Base-by-base conservation (phyloP, 2,888 invertebrate genomes). In the Pharmacophagus antenor region DNA sequence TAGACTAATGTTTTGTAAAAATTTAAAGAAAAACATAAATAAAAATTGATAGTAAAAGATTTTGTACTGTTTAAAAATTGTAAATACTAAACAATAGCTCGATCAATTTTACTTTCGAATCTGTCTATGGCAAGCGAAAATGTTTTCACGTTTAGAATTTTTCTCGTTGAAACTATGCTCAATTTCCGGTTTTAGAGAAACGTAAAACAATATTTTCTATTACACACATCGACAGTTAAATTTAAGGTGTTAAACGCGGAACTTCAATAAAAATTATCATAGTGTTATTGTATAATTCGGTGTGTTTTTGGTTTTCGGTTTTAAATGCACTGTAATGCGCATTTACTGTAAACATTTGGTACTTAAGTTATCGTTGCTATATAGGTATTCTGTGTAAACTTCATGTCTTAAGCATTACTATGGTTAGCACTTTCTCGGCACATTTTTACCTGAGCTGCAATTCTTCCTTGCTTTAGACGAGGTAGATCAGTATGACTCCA, bases 401-500 rank as follows among this genome's bases (percentile, higher is more conserved):
- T n/a, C n/a, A n/a, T n/a, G n/a, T n/a, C n/a, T n/a, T n/a, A n/a
- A n/a, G n/a, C n/a, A n/a, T n/a, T n/a, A n/a, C 4, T n/a, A n/a
- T 15, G n/a, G n/a, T 37, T 37, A 27, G 10, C 27, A 37, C 37
- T 1, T n/a, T n/a, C 15, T 37, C n/a, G 10, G 10, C 27, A 37
- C 37, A 2, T n/a, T n/a, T n/a, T 37, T 79, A 94, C 94, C 92
- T 95, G 95, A 18, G 95, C 95, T 18, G 95, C 95, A 52, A 96
- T 92, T 88, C 94, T 93, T 64, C 96, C 95, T 77, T 94, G 92
- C 66, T 93, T 93, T 65, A 96, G 82, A 55, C 95, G 88, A 21
- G 93, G 93, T 69, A 96, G 87, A 74, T 96, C 96, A 6, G 95
- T 96, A 77, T 96, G 95, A 69, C 94, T 95, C 95, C 95, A 95